Conservation (phyloP, 2,113 vertebrate species). For the Lipophrys pholis region DNA sequence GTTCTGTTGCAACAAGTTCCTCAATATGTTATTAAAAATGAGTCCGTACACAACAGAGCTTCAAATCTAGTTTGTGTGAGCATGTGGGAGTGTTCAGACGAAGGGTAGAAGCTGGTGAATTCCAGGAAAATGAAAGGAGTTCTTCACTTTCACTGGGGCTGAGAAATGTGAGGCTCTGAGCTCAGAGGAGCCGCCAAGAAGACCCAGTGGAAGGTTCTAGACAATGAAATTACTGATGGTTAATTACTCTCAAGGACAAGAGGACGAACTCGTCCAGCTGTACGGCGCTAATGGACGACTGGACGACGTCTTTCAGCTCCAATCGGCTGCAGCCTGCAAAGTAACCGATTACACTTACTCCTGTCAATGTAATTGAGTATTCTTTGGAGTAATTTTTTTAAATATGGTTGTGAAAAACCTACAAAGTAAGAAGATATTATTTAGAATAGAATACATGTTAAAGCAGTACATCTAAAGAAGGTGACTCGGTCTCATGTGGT, state of each 20-base stretch:
- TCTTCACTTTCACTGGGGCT: slow-evolving; percentile 1
- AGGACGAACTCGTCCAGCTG: background rate
- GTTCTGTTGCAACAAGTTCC: slow-evolving; percentile 2
- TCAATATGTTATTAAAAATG: slow-evolving; percentile 33
- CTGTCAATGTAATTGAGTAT: too few relatives aligned
- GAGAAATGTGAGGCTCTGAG: background rate
- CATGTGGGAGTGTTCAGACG: background rate
- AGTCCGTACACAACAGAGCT: slow-evolving; percentile 1
- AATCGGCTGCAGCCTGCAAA: too few relatives aligned
- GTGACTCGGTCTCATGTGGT: too few relatives aligned
- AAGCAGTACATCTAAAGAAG: too few relatives aligned
- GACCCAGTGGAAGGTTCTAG: background rate
- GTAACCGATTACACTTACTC: too few relatives aligned
- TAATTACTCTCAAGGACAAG: background rate
- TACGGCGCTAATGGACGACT: background rate
- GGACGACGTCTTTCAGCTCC: too few relatives aligned
- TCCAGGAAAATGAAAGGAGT: slow-evolving; percentile 18
- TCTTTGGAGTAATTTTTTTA: too few relatives aligned
- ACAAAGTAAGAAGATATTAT: too few relatives aligned
- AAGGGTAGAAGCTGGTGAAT: slow-evolving; percentile 6
- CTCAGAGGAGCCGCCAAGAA: background rate
- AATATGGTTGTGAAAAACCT: too few relatives aligned
- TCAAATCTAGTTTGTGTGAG: slow-evolving; percentile 8
- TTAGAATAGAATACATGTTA: too few relatives aligned
- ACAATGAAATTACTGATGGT: background rate